phyloP scores from a whole-genome alignment of 2,888 invertebrate genomes.

The Neocrepidodera transversa region DNA sequence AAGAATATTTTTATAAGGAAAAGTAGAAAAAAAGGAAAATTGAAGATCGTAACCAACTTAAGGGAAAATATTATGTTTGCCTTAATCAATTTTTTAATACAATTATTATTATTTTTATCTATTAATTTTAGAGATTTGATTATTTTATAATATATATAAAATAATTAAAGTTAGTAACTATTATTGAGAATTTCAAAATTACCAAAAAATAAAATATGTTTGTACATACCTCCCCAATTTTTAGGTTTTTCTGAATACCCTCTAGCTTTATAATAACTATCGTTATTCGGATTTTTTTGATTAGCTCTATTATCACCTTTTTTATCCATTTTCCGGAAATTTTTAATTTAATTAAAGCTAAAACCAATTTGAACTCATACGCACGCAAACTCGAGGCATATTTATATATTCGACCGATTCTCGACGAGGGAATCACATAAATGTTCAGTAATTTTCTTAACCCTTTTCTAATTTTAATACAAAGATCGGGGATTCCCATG shows the following conservation, averaged over 20 bases:
- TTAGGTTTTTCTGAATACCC: conserved; percentile 9
- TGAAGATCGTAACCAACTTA: no score
- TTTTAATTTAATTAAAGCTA: not conserved
- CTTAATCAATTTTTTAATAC: no score
- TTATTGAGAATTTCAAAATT: no score
- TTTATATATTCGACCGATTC: not conserved
- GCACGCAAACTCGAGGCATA: not conserved
- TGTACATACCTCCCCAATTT: conserved; percentile 4
- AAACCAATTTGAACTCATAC: not conserved
- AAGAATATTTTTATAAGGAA: no score
- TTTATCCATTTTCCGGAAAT: conserved; percentile 20
- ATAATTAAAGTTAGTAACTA: no score
- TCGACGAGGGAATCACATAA: conserved; percentile 12
- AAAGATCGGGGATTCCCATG: not conserved
- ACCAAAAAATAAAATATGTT: not conserved
- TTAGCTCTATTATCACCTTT: conserved; percentile 26
- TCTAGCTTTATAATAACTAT: conserved; percentile 29
- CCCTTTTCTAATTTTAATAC: not conserved
- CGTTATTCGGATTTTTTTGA: conserved; percentile 41
- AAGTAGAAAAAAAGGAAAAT: no score
- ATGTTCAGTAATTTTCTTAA: not conserved
- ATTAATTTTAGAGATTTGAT: no score
- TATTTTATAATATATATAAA: no score
- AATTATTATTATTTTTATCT: no score
- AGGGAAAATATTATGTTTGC: no score